phyloP scores from a whole-genome alignment of 2,888 invertebrate species.

The Agrotis puta region DNA sequence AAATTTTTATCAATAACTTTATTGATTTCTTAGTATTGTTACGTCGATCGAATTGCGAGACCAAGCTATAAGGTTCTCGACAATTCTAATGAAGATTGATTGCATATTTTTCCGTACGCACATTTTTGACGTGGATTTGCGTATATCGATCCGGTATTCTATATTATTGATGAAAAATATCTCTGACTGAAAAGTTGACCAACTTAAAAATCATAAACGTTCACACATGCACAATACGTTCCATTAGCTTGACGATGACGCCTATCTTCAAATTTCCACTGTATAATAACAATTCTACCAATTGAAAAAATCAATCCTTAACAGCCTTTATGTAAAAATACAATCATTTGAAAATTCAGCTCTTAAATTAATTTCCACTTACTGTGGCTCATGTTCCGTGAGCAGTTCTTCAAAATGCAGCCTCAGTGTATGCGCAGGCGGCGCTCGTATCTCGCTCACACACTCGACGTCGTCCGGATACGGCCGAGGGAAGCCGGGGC shows the following conservation, averaged over 20 bases:
- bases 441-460: conserved; percentile 93
- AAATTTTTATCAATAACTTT: too few relatives aligned
- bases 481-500: conserved; percentile 95
- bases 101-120: too few relatives aligned
- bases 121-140: too few relatives aligned
- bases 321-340: too few relatives aligned
- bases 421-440: conserved; percentile 93
- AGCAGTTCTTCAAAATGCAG: conserved; percentile 95
- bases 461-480: conserved; percentile 95
- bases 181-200: background rate
- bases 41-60: too few relatives aligned
- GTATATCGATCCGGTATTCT: too few relatives aligned
- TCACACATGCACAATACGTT: background rate
- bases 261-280: background rate
- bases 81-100: too few relatives aligned
- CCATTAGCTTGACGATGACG: background rate
- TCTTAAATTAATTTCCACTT: conserved; percentile 77
- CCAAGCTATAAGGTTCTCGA: too few relatives aligned
- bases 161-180: background rate
- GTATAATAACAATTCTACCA: too few relatives aligned
- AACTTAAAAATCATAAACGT: background rate
- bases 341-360: background rate
- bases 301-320: background rate
- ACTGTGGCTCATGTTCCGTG: conserved; percentile 95
- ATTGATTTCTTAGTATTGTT: too few relatives aligned